These are phyloP conservation scores for Heliconius hewitsoni DNA, from an alignment of 1,140 invertebrate genomes.

Conservation along the genomic window DNA sequence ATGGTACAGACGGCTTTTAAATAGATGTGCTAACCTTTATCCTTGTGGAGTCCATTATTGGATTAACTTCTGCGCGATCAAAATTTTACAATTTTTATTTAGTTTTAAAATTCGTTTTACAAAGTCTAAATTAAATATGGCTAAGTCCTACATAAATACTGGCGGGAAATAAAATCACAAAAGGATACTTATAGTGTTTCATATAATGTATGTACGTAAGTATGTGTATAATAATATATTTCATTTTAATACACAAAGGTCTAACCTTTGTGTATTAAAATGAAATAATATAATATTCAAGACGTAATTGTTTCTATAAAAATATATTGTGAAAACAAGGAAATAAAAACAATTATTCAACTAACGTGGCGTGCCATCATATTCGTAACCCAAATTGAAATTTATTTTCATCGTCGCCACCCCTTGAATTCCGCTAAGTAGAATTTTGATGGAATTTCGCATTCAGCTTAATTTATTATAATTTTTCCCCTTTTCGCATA, in stretches of 20 bases:
- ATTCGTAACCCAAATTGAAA: slow-evolving; percentile 66
- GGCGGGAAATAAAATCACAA: background rate
- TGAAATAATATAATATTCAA: background rate
- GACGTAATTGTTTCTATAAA: slow-evolving; percentile 5
- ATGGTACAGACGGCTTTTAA: background rate
- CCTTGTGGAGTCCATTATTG: background rate
- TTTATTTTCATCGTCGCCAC: slow-evolving; percentile 65
- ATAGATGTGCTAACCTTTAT: background rate
- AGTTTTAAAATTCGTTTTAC: background rate
- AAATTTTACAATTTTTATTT: background rate
- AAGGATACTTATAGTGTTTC: background rate
- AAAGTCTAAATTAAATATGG: background rate
- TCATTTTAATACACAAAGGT: too few relatives aligned
- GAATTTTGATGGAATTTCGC: slow-evolving; percentile 67
- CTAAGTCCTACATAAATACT: background rate
- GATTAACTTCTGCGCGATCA: background rate
- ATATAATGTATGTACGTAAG: too few relatives aligned
- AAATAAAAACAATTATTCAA: slow-evolving; percentile 34
- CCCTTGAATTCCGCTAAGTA: slow-evolving; percentile 69
- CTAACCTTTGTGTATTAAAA: too few relatives aligned
- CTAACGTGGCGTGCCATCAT: slow-evolving; percentile 31
- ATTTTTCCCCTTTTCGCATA: slow-evolving; percentile 35
- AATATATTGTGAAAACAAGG: slow-evolving; percentile 16
- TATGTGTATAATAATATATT: too few relatives aligned
- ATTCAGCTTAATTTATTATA: slow-evolving; percentile 58